Base-by-base conservation (phyloP, 2,113 vertebrate species). In the Phainopepla nitens region DNA sequence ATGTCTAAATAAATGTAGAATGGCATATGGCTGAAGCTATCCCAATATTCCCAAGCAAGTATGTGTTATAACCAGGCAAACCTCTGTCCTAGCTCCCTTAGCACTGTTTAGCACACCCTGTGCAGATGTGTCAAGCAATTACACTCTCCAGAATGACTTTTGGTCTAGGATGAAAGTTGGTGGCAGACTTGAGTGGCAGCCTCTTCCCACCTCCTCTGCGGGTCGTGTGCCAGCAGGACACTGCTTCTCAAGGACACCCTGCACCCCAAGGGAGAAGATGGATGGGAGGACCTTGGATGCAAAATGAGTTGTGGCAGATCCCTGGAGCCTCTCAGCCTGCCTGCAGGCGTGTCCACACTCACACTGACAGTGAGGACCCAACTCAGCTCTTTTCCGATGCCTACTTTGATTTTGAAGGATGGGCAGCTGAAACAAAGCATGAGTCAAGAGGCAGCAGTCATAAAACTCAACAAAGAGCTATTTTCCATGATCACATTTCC, bases 201-300 rank as follows among this genome's bases (percentile, higher is more conserved):
- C 35, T 31, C 49, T 60, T 76, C 64, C 61, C 36, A 24, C 3
- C 2, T 78, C 19, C 44, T 79, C 44, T 14, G 27, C 0, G 0
- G 15, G 42, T 65, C 19, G 2, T 1, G 0, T 28, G 28, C 28
- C 70, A 56, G 47, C 51, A 70, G 51, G 19, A 90, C 18, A 39
- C 41, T 50, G 15, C 21, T 8, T 44, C 45, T 28, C 31, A 24
- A n/a, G 58, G n/a, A 90, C 15, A 50, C 8, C 3, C 36, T 49
- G 11, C 31, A 7, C 36, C 24, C 51, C 10, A 0, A 13, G 28
- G 45, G 15, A 44, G 13, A 13, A 16, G 29, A 15, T 1, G 10
- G 13, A 29, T 7, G 5, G 45, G 50, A 91, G 49, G 82, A 22
- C 23, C 36, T 47, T 33, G 47, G 44, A 18, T 2, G 2, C 0